Evolutionary conservation across 2,888 invertebrate species (phyloP), one percentile per base, ranked within the genome.

Genomic region (Eudasyphora cyanicolor): DNA sequence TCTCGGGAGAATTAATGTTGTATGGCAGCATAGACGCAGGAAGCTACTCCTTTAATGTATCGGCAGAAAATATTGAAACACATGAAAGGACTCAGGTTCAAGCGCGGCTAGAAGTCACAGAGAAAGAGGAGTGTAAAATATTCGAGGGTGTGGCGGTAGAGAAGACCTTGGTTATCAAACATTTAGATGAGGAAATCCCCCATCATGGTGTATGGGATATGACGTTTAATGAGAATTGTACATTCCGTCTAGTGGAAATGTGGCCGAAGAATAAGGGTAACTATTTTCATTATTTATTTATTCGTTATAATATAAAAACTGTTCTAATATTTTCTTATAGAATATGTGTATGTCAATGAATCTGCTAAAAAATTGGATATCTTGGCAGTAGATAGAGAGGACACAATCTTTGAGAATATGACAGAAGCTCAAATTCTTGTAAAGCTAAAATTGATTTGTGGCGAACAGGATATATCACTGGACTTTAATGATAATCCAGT

Each of bases 311-410:
- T n/a, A n/a, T n/a, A n/a, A n/a, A n/a, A n/a, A n/a, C n/a, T n/a
- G n/a, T n/a, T n/a, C n/a, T 84, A 80, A 45, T 45, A 87, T 10
- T 62, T 45, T 14, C 71, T 85, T 85, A 19, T 42, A 89, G 89
- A 85, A 38, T 88, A 87, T 54, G 86, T 89, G 0, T 80, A 84
- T 38, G 86, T 88, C 29, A 86, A 89, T 79, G 73, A 70, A 0
- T 71, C 76, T 14, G 87, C 88, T 24, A 86, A 86, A 49, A 87
- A 86, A 83, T 64, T 89, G 19, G 86, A 85, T 51, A 84, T 87
- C 14, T 85, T 86, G 27, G 57, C 86, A 3, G 85, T 88, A 54
- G 88, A 89, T 80, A 85, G 88, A 32, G 89, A 89, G 76, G 85
- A 85, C 78, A 5, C 27, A 0, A 73, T 85, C 19, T 89, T 89